Conservation (phyloP, 2,113 vertebrate genomes). For the Gila orcuttii region DNA sequence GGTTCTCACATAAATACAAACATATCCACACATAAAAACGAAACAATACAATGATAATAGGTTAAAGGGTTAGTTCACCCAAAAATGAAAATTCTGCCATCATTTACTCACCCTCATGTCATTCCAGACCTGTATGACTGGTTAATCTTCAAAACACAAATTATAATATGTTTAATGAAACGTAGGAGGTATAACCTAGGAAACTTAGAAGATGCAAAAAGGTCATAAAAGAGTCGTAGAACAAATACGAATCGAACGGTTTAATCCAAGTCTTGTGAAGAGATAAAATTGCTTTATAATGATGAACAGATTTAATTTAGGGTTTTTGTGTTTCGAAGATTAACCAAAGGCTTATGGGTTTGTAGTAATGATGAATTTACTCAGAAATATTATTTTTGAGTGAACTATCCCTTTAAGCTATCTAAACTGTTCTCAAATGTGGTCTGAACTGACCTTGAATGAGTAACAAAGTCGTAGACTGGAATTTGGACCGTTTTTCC, state of each 20-base stretch:
- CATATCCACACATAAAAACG: neutral
- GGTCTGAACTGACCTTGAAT: conserved; percentile 83
- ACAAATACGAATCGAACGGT: neutral
- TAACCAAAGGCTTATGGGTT: neutral
- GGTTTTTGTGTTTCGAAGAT: neutral
- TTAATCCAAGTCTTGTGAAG: neutral
- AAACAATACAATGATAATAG: neutral
- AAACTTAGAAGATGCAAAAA: neutral
- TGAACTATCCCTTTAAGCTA: neutral
- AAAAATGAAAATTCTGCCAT: neutral
- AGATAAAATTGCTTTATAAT: neutral
- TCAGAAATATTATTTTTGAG: neutral
- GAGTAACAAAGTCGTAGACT: conserved; percentile 92
- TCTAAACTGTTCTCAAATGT: neutral
- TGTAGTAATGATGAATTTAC: too few species aligned
- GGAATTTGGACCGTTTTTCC: conserved; percentile 92
- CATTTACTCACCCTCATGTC: neutral
- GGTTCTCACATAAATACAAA: neutral
- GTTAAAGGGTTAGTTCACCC: neutral
- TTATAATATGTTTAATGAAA: neutral
- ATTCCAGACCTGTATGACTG: neutral
- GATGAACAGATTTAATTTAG: neutral
- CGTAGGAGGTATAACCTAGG: neutral
- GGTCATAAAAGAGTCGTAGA: neutral
- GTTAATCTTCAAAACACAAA: neutral